These are phyloP conservation scores for Hippopotamyrus pictus DNA, from an alignment of 2,797 vertebrate species.

Conservation along the genomic window DNA sequence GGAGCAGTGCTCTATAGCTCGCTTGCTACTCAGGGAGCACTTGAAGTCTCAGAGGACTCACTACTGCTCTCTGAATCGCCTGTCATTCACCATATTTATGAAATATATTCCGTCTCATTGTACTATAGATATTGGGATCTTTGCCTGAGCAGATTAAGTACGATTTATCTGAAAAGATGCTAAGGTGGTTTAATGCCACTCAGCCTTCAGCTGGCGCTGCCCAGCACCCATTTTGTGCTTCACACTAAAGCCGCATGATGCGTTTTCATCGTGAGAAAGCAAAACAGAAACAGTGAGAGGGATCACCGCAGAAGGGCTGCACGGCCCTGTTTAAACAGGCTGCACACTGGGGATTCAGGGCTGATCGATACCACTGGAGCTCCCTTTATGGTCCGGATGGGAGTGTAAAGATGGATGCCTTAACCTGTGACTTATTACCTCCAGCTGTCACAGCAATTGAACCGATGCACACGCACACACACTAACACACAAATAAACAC, in stretches of 20 bases:
- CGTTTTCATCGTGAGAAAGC: neutral
- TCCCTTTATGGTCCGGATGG: neutral
- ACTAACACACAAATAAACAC: neutral
- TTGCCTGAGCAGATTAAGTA: neutral
- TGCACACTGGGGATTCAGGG: neutral
- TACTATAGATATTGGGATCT: neutral
- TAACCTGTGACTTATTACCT: constrained; percentile 10
- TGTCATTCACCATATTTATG: neutral
- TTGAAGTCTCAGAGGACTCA: neutral
- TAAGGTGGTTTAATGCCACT: neutral
- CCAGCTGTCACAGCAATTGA: constrained; percentile 7
- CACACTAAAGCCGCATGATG: neutral
- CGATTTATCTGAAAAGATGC: neutral
- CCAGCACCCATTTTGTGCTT: neutral
- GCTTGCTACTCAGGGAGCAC: neutral
- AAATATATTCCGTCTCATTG: neutral
- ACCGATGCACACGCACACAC: neutral
- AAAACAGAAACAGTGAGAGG: neutral
- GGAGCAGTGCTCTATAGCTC: neutral
- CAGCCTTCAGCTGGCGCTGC: neutral
- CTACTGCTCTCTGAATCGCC: neutral
- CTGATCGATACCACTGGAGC: constrained; percentile 9
- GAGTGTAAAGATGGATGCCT: neutral
- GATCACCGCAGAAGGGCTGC: neutral
- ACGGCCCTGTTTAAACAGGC: constrained; percentile 15